A percentile compares a stretch with the other conserved stretches of the same genome.
These are phyloP conservation scores for Acanthornis magna DNA, from an alignment of 2,797 vertebrate species.

Conservation along the genomic window DNA sequence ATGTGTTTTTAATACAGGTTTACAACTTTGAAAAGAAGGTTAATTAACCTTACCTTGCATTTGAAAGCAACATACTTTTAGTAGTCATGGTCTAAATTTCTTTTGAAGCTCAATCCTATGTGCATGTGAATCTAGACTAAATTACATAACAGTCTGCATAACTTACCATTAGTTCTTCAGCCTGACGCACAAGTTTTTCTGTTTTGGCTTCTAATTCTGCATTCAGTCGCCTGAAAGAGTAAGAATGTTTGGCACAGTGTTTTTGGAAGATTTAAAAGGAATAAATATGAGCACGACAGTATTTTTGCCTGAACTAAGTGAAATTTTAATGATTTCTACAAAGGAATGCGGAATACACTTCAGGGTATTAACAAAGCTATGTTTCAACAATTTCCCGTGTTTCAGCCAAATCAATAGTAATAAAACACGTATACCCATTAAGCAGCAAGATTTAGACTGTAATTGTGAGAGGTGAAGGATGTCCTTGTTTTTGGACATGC, in stretches of 20 bases:
- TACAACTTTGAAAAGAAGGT: background rate
- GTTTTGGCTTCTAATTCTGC: conserved; percentile 93
- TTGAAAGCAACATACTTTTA: background rate
- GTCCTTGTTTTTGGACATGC: background rate
- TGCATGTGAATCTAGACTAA: background rate
- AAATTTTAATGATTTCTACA: background rate
- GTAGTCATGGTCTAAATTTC: background rate
- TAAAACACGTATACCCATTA: background rate
- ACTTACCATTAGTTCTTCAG: conserved; percentile 89
- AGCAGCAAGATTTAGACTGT: background rate
- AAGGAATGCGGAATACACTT: background rate
- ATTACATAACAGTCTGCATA: background rate
- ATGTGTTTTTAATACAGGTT: background rate
- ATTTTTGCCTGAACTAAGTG: background rate
- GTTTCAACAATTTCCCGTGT: background rate
- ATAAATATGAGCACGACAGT: background rate
- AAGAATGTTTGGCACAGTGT: background rate
- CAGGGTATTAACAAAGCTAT: background rate
- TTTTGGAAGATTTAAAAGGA: conserved; percentile 9
- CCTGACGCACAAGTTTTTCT: conserved; percentile 84
- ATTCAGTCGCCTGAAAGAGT: conserved; percentile 83
- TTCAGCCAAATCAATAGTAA: background rate
- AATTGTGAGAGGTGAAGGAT: background rate
- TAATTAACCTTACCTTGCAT: background rate
- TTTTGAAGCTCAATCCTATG: background rate